A percentile compares a stretch with the other conserved stretches of the same genome.
Conservation (phyloP, 2,888 invertebrate genomes). For the Dromius quadrimaculatus region DNA sequence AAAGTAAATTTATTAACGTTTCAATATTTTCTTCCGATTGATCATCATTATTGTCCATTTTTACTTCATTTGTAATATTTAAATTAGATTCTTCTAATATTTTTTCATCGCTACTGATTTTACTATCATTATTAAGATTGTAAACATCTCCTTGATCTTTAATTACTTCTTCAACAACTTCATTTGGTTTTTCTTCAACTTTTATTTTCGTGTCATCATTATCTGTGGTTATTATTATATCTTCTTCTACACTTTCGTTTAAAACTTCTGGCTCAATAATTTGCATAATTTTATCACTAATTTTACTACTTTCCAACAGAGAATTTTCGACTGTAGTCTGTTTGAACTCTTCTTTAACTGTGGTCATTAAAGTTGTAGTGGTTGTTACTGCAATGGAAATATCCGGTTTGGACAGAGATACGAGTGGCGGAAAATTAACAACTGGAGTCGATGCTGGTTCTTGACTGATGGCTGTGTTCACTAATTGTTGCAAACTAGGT, state of each 20-base stretch:
- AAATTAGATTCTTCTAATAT: conserved; percentile 14
- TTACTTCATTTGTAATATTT: conserved; percentile 33
- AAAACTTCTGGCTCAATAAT: background rate
- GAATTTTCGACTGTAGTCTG: conserved; percentile 28
- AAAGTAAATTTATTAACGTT: conserved; percentile 48
- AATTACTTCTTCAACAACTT: conserved; percentile 54
- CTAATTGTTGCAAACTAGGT: conserved; percentile 69
- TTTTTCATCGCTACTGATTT: conserved; percentile 46
- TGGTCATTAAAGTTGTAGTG: background rate
- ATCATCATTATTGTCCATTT: conserved; percentile 51
- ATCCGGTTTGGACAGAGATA: conserved; percentile 4
- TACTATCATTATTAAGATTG: conserved; percentile 50
- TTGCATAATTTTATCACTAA: background rate
- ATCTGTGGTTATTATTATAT: conserved; percentile 57
- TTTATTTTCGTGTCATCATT: conserved; percentile 51
- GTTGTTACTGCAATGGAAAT: background rate
- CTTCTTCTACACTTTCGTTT: conserved; percentile 60
- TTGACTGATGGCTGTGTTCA: conserved; percentile 66
- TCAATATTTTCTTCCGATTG: conserved; percentile 48
- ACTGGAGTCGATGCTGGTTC: conserved; percentile 55
- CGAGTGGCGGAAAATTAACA: conserved; percentile 38
- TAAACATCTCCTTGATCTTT: conserved; percentile 50
- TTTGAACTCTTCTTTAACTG: conserved; percentile 33
- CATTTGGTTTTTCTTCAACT: conserved; percentile 53
- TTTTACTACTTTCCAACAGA: conserved; percentile 16